Evolutionary conservation across 2,113 vertebrate genomes (phyloP), one percentile per base, ranked within the genome.

Genomic region (Hyaena hyaena): DNA sequence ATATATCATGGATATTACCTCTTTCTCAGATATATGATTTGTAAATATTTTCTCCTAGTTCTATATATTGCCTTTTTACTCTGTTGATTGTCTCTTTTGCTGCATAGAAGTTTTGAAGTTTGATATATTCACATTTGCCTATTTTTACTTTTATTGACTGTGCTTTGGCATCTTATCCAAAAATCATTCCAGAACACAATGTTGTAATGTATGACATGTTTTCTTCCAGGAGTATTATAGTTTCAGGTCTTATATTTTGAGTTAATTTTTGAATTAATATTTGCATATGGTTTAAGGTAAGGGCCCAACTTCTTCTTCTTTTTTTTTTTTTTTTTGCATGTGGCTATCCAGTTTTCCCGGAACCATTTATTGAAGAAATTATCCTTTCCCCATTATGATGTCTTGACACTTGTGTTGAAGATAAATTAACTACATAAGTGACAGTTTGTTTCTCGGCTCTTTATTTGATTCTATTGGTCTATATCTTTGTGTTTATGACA

Each of bases 151-250:
- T 66, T 66, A 68, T 76, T 77, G 45, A 19, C 45, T 55, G 26
- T 85, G 69, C 33, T 76, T 86, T 85, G 45, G 17, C 69, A 85
- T 76, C 81, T 65, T 31, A 55, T 53, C n/a, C 17, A 39, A 61
- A 93, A 68, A 68, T 79, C n/a, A 87, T 58, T 86, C 73, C 48
- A 28, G 89, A 90, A 95, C 90, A 69, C 68, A 43, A 28, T n/a
- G 35, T 74, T 43, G 73, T 43, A 65, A 76, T 43, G 28, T 87
- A 28, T 87, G 28, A 79, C n/a, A 55, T 74, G 43, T 95, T 90
- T 90, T 76, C 23, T 76, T 76, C n/a, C 55, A 68, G 43, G 26
- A 74, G 23, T 45, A 66, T 90, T 66, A 89, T 74, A 90, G 55
- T 63, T 90, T 90, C 31, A 35, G 7, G n/a, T 76, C n/a, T 84